Evolutionary conservation across 1,140 invertebrate species (phyloP).

Genomic region (Olivierus martensii): DNA sequence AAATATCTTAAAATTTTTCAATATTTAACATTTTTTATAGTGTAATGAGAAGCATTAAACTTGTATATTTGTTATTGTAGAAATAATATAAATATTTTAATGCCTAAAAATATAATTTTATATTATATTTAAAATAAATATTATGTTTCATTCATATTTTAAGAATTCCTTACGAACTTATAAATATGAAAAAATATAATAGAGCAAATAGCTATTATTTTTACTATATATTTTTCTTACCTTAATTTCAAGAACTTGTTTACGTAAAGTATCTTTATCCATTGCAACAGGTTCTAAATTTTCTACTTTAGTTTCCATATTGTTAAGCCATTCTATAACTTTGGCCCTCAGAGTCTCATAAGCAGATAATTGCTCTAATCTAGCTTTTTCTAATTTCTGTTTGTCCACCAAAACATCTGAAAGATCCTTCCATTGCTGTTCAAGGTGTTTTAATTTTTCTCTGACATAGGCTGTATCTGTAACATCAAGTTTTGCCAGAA

Average conservation of each 20-base stretch:
- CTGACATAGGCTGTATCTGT: conserved; percentile 70
- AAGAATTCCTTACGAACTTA: no score
- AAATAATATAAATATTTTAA: no score
- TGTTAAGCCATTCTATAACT: conserved; percentile 68
- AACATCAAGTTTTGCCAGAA: conserved; percentile 76
- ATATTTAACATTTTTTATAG: no score
- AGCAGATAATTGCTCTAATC: conserved; percentile 64
- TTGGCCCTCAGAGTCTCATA: conserved; percentile 73
- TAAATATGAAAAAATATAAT: no score
- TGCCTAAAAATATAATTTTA: no score
- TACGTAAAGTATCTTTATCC: conserved; percentile 66
- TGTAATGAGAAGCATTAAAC: no score
- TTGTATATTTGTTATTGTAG: no score
- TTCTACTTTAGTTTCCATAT: conserved; percentile 53
- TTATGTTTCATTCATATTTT: no score
- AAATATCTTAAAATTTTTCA: no score
- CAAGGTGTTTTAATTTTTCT: conserved; percentile 56
- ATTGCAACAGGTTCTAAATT: conserved; percentile 67
- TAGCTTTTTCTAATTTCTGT: conserved; percentile 58
- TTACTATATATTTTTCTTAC: conserved; percentile 19
- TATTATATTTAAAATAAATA: no score
- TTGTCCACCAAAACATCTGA: conserved; percentile 64
- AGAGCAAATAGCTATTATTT: no score
- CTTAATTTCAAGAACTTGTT: conserved; percentile 72
- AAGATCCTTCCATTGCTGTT: conserved; percentile 75